Conservation (phyloP, 2,113 vertebrate species). For the Jaculus jaculus region DNA sequence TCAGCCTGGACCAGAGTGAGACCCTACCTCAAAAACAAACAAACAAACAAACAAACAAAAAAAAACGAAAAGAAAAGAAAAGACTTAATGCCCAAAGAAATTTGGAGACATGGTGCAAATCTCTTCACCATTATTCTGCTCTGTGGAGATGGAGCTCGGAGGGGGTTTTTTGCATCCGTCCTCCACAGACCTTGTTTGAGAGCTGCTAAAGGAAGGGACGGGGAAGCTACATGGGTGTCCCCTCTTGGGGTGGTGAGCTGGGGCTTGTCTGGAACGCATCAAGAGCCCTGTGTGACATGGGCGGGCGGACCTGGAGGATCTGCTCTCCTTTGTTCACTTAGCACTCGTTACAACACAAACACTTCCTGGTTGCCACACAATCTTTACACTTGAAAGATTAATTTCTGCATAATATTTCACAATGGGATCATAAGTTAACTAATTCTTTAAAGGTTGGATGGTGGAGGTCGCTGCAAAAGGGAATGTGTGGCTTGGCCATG, state of each 20-base stretch:
- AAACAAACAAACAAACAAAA: too few species aligned
- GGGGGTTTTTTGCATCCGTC: not conserved
- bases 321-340: not conserved
- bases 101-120: not conserved
- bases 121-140: not conserved
- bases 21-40: too few species aligned
- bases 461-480: not conserved
- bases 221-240: not conserved
- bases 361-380: constrained; percentile 65
- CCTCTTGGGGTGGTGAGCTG: not conserved
- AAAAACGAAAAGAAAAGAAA: not conserved
- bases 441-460: not conserved
- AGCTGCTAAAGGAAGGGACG: not conserved
- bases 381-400: constrained; percentile 30
- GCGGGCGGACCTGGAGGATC: not conserved
- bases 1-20: too few species aligned
- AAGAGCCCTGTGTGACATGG: constrained; percentile 27
- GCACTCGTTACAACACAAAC: constrained; percentile 21
- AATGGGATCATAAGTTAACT: not conserved
- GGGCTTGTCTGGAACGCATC: not conserved
- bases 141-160: not conserved
- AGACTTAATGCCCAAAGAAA: not conserved
- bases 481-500: not conserved
- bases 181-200: not conserved
- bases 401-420: constrained; percentile 55